Conservation (phyloP, 2,113 vertebrate species). For the Falcunculus frontatus region DNA sequence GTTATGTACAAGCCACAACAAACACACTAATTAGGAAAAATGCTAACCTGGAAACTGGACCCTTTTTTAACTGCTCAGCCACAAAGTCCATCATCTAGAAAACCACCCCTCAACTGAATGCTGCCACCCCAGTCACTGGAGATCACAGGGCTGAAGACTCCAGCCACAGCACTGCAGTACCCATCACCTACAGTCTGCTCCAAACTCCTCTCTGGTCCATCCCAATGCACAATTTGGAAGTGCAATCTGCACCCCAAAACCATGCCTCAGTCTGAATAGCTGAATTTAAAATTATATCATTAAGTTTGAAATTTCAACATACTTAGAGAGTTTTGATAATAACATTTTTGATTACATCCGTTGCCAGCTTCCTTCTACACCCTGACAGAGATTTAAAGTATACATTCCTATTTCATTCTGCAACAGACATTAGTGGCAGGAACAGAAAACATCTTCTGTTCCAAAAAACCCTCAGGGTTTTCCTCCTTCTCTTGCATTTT, state of each 20-base stretch:
- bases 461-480: slow-evolving; percentile 21
- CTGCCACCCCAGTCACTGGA: no score
- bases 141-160: neutral
- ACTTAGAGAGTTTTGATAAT: slow-evolving; percentile 25
- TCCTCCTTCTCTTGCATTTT: slow-evolving; percentile 16
- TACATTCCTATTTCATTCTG: slow-evolving; percentile 46
- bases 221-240: fast-evolving
- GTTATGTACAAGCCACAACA: neutral
- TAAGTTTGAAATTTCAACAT: neutral
- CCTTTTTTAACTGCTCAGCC: neutral
- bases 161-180: neutral
- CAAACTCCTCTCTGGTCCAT: neutral
- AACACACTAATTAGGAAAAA: neutral
- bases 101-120: neutral
- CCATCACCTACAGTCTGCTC: neutral
- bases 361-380: slow-evolving; percentile 64
- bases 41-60: neutral
- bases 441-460: slow-evolving; percentile 58
- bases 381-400: slow-evolving; percentile 26
- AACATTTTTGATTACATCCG: slow-evolving; percentile 23
- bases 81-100: neutral
- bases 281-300: neutral
- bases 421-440: slow-evolving; percentile 50
- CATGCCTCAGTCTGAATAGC: neutral
- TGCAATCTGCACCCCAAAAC: neutral